These are phyloP conservation scores for Aplodontia rufa DNA, from an alignment of 2,113 vertebrate species.

Conservation along the genomic window DNA sequence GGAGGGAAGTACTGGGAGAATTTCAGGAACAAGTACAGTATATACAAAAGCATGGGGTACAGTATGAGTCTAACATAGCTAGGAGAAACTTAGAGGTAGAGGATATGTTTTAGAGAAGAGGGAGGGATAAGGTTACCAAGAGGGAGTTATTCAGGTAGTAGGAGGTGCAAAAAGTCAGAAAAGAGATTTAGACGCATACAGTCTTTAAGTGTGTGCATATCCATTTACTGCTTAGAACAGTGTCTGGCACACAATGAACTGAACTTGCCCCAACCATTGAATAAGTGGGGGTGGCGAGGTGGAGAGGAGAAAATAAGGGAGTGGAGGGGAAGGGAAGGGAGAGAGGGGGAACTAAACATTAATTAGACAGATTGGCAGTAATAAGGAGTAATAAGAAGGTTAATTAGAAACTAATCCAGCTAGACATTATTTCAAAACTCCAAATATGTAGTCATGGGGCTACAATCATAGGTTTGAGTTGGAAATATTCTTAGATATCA, in stretches of 20 bases:
- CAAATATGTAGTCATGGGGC: neutral
- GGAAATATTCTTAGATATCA: conserved; percentile 45
- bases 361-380: neutral
- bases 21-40: neutral
- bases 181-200: neutral
- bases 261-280: neutral
- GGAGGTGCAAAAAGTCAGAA: neutral
- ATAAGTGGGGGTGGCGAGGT: neutral
- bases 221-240: neutral
- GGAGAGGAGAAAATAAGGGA: neutral
- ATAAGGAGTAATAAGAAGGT: neutral
- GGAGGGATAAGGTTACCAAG: neutral
- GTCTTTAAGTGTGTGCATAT: neutral
- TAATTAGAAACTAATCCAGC: neutral
- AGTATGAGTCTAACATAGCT: neutral
- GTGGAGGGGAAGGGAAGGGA: neutral
- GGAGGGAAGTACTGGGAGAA: neutral
- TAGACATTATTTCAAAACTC: conserved; percentile 36
- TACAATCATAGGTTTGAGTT: neutral
- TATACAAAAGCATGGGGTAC: neutral
- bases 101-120: conserved; percentile 40
- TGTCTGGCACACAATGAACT: neutral
- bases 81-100: neutral
- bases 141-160: neutral
- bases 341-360: neutral